These are phyloP conservation scores for Pseudanteris insignis DNA, from an alignment of 2,888 invertebrate species.

Conservation along the genomic window DNA sequence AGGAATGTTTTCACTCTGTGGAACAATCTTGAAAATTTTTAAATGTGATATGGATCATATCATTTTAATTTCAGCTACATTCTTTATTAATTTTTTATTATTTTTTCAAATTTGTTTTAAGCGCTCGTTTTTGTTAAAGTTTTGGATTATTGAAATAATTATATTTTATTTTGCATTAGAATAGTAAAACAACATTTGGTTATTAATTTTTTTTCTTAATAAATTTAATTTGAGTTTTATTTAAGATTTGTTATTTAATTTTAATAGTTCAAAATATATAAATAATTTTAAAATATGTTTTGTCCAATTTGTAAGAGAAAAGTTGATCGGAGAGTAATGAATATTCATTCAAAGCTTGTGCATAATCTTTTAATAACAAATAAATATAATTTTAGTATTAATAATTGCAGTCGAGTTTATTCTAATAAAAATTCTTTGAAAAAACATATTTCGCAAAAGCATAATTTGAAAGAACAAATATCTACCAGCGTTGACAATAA, in stretches of 20 bases:
- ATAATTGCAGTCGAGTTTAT: neutral
- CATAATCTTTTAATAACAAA: neutral
- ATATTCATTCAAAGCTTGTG: slow-evolving; percentile 3
- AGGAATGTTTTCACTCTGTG: too few relatives aligned
- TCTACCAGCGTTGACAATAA: neutral
- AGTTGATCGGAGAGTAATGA: neutral
- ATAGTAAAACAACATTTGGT: neutral
- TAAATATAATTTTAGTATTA: neutral
- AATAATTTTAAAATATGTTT: slow-evolving; percentile 4
- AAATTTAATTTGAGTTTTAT: too few relatives aligned
- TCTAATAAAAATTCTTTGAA: neutral
- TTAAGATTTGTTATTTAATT: too few relatives aligned
- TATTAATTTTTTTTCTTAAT: too few relatives aligned
- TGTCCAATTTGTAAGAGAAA: slow-evolving; percentile 4
- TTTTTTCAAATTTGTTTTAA: neutral
- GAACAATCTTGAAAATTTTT: too few relatives aligned
- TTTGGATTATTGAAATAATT: neutral
- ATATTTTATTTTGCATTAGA: too few relatives aligned
- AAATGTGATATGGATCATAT: too few relatives aligned
- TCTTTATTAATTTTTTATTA: neutral
- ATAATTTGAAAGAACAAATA: neutral
- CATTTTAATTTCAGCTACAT: neutral
- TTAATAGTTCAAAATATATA: neutral
- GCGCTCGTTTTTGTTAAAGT: neutral
- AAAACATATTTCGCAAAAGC: neutral